phyloP scores from a whole-genome alignment of 2,797 vertebrate species.

The Rachycentron canadum region DNA sequence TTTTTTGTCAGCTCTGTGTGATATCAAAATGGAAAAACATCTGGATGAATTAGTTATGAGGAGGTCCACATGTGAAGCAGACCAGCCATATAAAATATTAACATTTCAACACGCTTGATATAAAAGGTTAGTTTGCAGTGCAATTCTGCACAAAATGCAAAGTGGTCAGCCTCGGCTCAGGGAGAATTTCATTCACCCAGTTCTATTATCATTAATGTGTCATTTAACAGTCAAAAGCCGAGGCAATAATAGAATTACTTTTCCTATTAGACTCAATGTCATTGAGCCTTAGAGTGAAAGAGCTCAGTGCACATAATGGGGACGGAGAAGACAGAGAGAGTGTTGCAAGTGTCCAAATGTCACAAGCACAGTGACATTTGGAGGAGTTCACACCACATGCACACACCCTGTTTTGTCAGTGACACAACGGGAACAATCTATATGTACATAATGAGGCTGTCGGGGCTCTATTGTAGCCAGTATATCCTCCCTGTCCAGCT shows the following conservation, averaged over 20 bases:
- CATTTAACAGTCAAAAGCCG: conserved; percentile 71
- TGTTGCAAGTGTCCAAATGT: conserved; percentile 66
- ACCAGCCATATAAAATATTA: conserved; percentile 74
- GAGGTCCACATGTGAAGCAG: conserved; percentile 70
- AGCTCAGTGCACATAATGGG: conserved; percentile 54
- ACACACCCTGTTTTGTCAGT: conserved; percentile 72
- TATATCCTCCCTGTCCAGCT: conserved; percentile 34
- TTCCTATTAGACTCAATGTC: conserved; percentile 68
- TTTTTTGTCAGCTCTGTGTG: conserved; percentile 16
- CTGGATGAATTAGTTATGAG: conserved; percentile 77
- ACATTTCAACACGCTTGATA: conserved; percentile 66
- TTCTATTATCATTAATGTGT: conserved; percentile 64
- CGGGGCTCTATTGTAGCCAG: conserved; percentile 43
- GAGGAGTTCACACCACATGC: conserved; percentile 51
- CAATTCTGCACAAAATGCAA: conserved; percentile 40
- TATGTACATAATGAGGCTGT: conserved; percentile 64
- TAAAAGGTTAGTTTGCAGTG: conserved; percentile 57
- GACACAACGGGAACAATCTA: conserved; percentile 58
- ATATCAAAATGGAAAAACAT: conserved; percentile 53
- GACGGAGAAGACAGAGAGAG: conserved; percentile 36
- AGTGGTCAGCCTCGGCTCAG: conserved; percentile 32
- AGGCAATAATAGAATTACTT: conserved; percentile 74
- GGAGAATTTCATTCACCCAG: conserved; percentile 50
- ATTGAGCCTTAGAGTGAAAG: conserved; percentile 57
- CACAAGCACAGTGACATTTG: conserved; percentile 33